Evolutionary conservation across 2,797 vertebrate genomes (phyloP), one percentile per base, ranked within the genome.

Genomic region (Xyrichtys novacula): DNA sequence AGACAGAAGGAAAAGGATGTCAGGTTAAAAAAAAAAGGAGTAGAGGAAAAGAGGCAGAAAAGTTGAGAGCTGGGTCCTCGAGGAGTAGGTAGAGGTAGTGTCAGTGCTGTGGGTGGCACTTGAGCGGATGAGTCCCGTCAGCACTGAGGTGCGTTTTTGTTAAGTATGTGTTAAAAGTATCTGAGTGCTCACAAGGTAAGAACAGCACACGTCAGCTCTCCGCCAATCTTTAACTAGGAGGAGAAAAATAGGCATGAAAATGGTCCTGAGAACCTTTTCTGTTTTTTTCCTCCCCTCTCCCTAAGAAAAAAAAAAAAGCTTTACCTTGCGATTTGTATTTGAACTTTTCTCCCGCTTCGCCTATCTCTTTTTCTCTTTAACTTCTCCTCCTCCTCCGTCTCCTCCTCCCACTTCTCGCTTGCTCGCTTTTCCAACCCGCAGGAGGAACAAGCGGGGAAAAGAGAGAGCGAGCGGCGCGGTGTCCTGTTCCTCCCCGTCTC

Each of bases 311-410:
- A 22, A 73, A 85, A 72, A 71, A 81, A 78, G 56, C 76, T 79
- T 73, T 83, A 89, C 80, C 74, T 88, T 79, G 61, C 74, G 31
- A 81, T 86, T 88, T 87, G 60, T 78, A 80, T 91, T 85, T 88
- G 75, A 92, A 88, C 85, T 80, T 88, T 66, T 86, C 76, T 81
- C 53, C 55, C 3, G 56, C 65, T 73, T 64, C 52, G 57, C 54
- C 65, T 59, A n/a, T 56, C 48, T 66, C 61, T 60, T 47, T 48
- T 34, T 76, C 47, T 81, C 58, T 66, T 60, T 65, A 57, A 5
- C 68, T 52, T 46, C 59, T 43, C 39, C 77, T 67, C 42, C 66
- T 66, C 56, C 61, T 55, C 48, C 65, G 36, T 44, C 49, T 47
- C 58, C 40, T 50, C 48, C 46, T 39, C 52, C 49, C 28, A n/a